These are phyloP conservation scores for Tetragnatha versicolor DNA, from an alignment of 1,140 invertebrate genomes.

Conservation along the genomic window DNA sequence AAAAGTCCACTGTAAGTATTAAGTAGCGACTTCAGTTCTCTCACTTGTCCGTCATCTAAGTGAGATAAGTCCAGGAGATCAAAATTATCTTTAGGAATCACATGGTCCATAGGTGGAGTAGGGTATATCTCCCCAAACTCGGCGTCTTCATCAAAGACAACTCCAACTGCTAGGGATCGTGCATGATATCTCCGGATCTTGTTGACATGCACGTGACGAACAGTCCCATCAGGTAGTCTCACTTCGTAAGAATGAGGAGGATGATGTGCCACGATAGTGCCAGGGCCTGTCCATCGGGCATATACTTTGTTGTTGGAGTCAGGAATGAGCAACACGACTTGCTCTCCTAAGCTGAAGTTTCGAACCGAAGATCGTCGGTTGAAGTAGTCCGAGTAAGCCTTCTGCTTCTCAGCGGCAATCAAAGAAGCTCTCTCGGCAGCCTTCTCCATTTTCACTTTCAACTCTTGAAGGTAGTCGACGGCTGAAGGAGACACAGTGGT, in stretches of 20 bases:
- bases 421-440: not conserved
- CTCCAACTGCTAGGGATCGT: no score
- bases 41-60: no score
- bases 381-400: not conserved
- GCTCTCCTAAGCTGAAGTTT: not conserved
- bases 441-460: not conserved
- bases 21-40: no score
- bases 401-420: not conserved
- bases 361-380: not conserved
- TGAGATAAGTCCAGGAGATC: no score
- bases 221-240: not conserved
- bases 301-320: not conserved
- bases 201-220: not conserved
- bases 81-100: no score
- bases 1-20: no score
- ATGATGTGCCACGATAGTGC: not conserved
- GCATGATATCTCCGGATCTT: not conserved
- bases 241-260: not conserved
- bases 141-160: no score
- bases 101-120: no score
- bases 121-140: no score
- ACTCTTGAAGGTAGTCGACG: not conserved
- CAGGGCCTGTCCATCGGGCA: not conserved
- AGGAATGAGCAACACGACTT: not conserved
- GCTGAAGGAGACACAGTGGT: not conserved